Percentiles rank a stretch among this genome's conserved stretches.
Conservation (phyloP, 2,797 vertebrate genomes). For the Hydrophis major region DNA sequence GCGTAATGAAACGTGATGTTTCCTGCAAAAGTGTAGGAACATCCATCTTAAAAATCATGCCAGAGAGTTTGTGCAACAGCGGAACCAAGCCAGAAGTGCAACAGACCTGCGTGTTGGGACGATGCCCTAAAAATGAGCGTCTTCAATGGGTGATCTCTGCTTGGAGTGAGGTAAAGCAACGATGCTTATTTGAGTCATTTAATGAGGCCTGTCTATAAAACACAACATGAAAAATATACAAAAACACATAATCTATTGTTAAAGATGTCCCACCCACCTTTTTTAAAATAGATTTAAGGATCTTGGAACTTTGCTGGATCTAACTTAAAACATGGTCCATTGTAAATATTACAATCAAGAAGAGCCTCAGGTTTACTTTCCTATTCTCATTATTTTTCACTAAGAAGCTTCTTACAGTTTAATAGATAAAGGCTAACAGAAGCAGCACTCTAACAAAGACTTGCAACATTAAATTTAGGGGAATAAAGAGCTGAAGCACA, state of each 20-base stretch:
- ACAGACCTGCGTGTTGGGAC: constrained; percentile 86
- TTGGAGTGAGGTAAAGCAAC: constrained; percentile 87
- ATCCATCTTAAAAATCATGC: constrained; percentile 71
- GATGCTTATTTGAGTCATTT: neutral
- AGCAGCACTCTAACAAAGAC: neutral
- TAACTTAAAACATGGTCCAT: neutral
- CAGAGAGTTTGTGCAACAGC: constrained; percentile 81
- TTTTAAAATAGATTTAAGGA: no score
- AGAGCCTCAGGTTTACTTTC: neutral
- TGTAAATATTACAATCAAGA: neutral
- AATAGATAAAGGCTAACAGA: neutral
- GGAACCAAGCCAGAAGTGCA: constrained; percentile 80
- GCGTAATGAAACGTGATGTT: constrained; percentile 83
- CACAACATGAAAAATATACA: neutral
- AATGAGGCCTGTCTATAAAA: neutral
- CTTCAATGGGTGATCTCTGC: constrained; percentile 87
- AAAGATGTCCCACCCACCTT: neutral
- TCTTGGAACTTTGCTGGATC: neutral
- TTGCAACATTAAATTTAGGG: neutral
- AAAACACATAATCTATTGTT: neutral
- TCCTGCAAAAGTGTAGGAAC: constrained; percentile 80
- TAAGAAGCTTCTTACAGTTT: neutral
- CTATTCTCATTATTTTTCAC: neutral
- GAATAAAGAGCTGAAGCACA: neutral
- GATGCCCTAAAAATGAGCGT: constrained; percentile 88